Evolutionary conservation across 2,888 invertebrate genomes (phyloP), one percentile per base, ranked within the genome.

Genomic region (Aricia artaxerxes): DNA sequence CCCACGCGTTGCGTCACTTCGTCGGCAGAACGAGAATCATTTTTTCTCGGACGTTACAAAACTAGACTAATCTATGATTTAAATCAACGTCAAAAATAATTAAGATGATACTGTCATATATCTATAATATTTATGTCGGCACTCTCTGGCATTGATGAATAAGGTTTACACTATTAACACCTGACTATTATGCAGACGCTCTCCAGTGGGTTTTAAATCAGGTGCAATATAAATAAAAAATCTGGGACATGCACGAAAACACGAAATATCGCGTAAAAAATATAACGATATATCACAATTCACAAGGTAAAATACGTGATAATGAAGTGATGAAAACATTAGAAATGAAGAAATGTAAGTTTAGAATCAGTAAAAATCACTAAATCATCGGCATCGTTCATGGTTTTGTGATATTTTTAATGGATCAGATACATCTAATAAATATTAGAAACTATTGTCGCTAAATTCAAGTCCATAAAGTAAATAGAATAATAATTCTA

Each of bases 1-100:
- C 82, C 82, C 78, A 83, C 82, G 81, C 80, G 73, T 78, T 78
- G 75, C 80, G 77, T 80, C 78, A 77, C 35, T 75, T 78, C 77
- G 72, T 75, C 75, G 35, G n/a, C 35, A 53, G 44, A 44, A 44
- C 73, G 75, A 49, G 49, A 75, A 49, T 53, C 53, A 57, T 49
- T 76, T 76, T 76, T 76, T 76, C 76, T 57, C 31, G 76, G 40
- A 64, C 61, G 2, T 64, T 44, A 78, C 78, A 78, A 78, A 78
- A 78, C 61, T 61, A 64, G 78, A 76, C 76, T 76, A 76, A 76
- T 76, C 76, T 76, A 31, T 16, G 76, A 76, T 35, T 53, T 76
- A 76, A 76, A 76, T 76, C 76, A 76, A 76, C 76, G 76, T 76
- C 76, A 38, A n/a, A 64, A 61, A 78, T 78, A 78, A 78, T 64